Conservation (phyloP, 2,113 vertebrate genomes). For the Psittacara wagleri region DNA sequence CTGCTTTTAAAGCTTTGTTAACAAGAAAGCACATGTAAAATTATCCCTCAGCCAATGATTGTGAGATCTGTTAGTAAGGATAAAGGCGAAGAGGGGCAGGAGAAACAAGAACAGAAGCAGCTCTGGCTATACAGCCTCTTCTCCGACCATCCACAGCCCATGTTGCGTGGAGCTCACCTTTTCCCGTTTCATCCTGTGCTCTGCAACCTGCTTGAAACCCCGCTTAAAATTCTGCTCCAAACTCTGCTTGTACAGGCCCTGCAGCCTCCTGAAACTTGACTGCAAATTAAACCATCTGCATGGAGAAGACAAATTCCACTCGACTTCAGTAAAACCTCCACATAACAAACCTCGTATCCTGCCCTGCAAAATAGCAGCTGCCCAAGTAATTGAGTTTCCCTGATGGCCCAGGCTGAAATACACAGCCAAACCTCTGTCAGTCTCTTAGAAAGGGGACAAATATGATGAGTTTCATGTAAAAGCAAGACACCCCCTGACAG, state of each 20-base stretch:
- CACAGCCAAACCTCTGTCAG: rapidly evolving
- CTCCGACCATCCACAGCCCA: rapidly evolving
- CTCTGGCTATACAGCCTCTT: background rate
- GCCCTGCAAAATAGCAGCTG: rapidly evolving
- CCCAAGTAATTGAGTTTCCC: background rate
- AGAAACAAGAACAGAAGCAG: background rate
- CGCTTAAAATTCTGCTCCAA: background rate
- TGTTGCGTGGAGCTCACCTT: rapidly evolving
- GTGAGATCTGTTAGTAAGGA: rapidly evolving
- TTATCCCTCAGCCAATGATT: rapidly evolving
- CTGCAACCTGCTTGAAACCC: background rate
- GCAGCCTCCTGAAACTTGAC: background rate
- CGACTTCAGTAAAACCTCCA: background rate
- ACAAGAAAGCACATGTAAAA: rapidly evolving
- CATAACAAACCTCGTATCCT: rapidly evolving
- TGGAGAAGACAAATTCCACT: background rate
- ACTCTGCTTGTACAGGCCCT: background rate
- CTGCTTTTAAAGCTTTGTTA: background rate
- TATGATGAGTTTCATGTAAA: rapidly evolving
- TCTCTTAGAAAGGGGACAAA: background rate
- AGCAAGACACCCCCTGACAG: background rate
- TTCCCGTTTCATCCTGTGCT: rapidly evolving
- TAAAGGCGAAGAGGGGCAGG: background rate
- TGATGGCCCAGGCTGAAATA: background rate
- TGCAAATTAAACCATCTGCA: background rate